phyloP scores from a whole-genome alignment of 2,888 invertebrate genomes.

The Andrena chrysosceles region DNA sequence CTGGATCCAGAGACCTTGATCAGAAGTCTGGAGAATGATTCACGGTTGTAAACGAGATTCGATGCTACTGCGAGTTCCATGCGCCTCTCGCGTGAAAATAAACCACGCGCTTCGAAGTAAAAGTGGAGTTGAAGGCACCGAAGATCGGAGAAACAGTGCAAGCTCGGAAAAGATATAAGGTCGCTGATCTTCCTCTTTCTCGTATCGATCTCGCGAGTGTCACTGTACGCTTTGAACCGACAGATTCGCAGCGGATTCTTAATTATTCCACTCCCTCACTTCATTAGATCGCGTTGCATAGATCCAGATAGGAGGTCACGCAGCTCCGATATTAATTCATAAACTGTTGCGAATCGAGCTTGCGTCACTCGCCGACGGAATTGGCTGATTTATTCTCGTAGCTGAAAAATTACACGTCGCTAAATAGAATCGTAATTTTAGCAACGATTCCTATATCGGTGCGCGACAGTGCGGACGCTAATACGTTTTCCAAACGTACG shows the following conservation, averaged over 20 bases:
- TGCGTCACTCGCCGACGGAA: not conserved
- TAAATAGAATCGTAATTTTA: not conserved
- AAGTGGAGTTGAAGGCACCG: too few relatives aligned
- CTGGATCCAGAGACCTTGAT: too few relatives aligned
- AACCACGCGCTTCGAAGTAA: not conserved
- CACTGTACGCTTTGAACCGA: constrained; percentile 12
- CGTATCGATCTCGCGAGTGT: constrained; percentile 26
- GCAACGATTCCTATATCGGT: not conserved
- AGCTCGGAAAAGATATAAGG: constrained; percentile 2
- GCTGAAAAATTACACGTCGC: not conserved
- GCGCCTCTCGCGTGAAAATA: not conserved
- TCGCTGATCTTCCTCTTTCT: not conserved
- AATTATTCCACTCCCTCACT: not conserved
- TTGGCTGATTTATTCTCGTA: not conserved
- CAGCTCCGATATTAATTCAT: not conserved
- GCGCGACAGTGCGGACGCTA: too few relatives aligned
- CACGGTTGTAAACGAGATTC: too few relatives aligned
- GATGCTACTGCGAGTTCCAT: too few relatives aligned
- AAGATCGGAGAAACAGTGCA: too few relatives aligned
- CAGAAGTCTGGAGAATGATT: too few relatives aligned
- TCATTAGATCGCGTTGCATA: not conserved
- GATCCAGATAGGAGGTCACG: not conserved
- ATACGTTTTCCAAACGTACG: too few relatives aligned
- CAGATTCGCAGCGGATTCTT: not conserved
- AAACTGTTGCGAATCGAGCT: constrained; percentile 5